These are phyloP conservation scores for Tromatobia lineatoria DNA, from an alignment of 2,888 invertebrate species.

Conservation along the genomic window DNA sequence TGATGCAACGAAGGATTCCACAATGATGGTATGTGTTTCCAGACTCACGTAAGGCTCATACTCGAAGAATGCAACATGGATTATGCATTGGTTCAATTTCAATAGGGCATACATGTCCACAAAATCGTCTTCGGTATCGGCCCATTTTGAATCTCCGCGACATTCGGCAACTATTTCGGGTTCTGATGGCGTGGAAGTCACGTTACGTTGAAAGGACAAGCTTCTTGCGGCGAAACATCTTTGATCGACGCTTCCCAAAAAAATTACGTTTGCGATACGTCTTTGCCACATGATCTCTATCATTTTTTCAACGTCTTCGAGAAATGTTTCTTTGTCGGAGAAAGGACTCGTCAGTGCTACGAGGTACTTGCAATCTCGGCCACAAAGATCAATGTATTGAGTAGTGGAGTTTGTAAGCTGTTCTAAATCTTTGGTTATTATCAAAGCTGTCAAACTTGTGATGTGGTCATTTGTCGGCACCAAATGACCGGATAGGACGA, in stretches of 20 bases:
- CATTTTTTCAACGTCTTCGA: conserved; percentile 67
- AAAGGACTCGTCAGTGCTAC: conserved; percentile 66
- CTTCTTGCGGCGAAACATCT: conserved; percentile 71
- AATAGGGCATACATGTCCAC: conserved; percentile 30
- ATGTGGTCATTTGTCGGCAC: conserved; percentile 9
- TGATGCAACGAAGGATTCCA: not conserved
- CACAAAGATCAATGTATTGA: conserved; percentile 69
- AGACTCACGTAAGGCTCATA: conserved; percentile 69
- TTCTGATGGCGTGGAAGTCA: conserved; percentile 63
- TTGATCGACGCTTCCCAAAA: conserved; percentile 69
- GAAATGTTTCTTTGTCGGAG: conserved; percentile 68
- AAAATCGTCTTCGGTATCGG: not conserved
- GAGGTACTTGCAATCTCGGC: conserved; percentile 71
- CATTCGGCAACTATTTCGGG: conserved; percentile 72
- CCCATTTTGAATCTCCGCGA: conserved; percentile 39
- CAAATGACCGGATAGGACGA: conserved; percentile 47
- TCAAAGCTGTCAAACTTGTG: conserved; percentile 54
- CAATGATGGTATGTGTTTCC: not conserved
- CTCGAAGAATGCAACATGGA: conserved; percentile 71
- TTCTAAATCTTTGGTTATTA: conserved; percentile 69
- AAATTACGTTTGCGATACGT: conserved; percentile 67
- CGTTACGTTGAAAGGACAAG: conserved; percentile 56
- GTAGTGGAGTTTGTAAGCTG: conserved; percentile 54
- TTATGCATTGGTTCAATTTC: conserved; percentile 63
- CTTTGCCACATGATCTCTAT: conserved; percentile 69